phyloP scores from a whole-genome alignment of 2,888 invertebrate species.

The Thecophora atra region DNA sequence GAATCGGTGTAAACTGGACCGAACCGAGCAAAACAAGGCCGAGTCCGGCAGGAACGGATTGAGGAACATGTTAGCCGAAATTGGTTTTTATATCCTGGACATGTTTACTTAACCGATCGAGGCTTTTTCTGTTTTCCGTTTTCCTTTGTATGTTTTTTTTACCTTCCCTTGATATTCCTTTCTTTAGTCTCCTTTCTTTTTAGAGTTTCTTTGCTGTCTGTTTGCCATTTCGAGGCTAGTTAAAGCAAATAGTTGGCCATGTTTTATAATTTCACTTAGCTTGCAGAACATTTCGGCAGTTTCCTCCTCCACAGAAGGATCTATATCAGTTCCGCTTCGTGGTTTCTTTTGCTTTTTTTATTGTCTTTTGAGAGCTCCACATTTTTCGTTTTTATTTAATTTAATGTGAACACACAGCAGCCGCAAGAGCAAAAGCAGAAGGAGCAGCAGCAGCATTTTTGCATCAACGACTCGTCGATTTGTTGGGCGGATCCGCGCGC shows the following conservation, averaged over 20 bases:
- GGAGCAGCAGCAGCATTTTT: neutral
- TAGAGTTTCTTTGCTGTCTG: neutral
- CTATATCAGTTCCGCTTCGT: neutral
- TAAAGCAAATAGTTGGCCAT: neutral
- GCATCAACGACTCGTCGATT: neutral
- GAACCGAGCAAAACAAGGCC: too few relatives aligned
- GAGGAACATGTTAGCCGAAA: constrained; percentile 24
- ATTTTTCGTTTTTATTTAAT: neutral
- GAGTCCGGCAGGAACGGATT: too few relatives aligned
- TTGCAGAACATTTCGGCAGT: neutral
- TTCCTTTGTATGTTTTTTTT: neutral
- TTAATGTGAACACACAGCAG: neutral
- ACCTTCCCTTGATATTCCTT: neutral
- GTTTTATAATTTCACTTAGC: constrained; percentile 1
- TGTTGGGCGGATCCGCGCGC: neutral
- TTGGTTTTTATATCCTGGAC: constrained; percentile 32
- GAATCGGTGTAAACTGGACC: too few relatives aligned
- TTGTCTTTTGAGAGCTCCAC: neutral
- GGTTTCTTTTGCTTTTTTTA: neutral
- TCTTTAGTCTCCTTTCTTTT: neutral
- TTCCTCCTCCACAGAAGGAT: too few relatives aligned
- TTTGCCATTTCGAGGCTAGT: neutral
- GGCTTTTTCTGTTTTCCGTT: neutral
- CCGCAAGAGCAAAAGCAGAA: neutral
- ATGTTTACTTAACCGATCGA: constrained; percentile 20